Percentiles rank a stretch among this genome's conserved stretches.
phyloP scores from a whole-genome alignment of 2,113 vertebrate genomes.

The Cyprinodon tularosa region DNA sequence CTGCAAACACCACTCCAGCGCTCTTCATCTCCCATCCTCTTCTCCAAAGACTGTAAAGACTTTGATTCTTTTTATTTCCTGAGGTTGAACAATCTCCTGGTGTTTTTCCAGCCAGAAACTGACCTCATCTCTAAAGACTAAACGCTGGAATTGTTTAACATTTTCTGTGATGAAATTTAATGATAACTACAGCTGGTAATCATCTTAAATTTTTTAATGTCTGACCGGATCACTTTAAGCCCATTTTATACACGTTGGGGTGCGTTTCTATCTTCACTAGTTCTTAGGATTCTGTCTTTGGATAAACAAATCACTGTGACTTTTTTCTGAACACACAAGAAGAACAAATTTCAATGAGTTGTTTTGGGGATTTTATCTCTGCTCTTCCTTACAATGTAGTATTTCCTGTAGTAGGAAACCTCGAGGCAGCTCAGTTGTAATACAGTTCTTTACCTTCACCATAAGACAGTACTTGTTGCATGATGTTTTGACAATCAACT shows the following conservation, averaged over 20 bases:
- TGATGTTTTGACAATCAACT: constrained; percentile 67
- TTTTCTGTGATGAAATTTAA: constrained; percentile 45
- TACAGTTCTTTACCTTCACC: constrained; percentile 42
- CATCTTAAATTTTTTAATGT: constrained; percentile 28
- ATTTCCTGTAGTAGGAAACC: constrained; percentile 41
- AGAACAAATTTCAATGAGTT: constrained; percentile 15
- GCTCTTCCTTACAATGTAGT: constrained; percentile 28
- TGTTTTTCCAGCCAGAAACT: constrained; percentile 33
- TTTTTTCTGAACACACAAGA: constrained; percentile 28
- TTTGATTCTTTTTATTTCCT: constrained; percentile 30
- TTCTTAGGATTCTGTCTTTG: constrained; percentile 28
- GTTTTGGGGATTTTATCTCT: constrained; percentile 18
- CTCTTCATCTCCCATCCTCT: constrained; percentile 67
- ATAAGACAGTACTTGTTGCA: constrained; percentile 64
- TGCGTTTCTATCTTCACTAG: constrained; percentile 45
- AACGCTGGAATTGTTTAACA: constrained; percentile 48
- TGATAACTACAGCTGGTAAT: constrained; percentile 26
- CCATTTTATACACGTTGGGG: constrained; percentile 59
- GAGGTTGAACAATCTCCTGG: constrained; percentile 23
- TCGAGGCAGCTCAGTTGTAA: constrained; percentile 68
- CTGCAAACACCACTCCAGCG: constrained; percentile 59
- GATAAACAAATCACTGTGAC: constrained; percentile 53
- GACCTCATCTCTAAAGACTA: constrained; percentile 52
- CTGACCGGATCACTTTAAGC: constrained; percentile 44
- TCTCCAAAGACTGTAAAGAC: constrained; percentile 54